Evolutionary conservation across 1,140 invertebrate species (phyloP).

Genomic region (Hesperophylax magnus): DNA sequence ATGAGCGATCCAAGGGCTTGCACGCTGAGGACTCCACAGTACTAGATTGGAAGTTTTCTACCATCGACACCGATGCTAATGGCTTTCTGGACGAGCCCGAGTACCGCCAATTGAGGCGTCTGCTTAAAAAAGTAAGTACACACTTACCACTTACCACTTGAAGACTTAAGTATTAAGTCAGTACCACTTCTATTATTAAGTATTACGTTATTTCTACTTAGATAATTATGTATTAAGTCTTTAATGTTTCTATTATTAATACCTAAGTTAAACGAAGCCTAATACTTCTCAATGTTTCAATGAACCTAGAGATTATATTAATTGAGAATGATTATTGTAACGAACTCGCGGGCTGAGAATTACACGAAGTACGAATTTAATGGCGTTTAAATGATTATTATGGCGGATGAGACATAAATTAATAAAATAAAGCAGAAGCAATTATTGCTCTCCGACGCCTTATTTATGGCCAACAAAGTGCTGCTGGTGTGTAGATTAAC

Average conservation of each 20-base stretch:
- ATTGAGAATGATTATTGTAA: background rate
- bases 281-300: too few relatives aligned
- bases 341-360: background rate
- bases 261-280: too few relatives aligned
- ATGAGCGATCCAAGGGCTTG: slow-evolving; percentile 66
- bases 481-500: too few relatives aligned
- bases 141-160: background rate
- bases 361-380: background rate
- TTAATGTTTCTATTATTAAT: too few relatives aligned
- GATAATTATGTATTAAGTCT: too few relatives aligned
- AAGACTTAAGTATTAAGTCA: background rate
- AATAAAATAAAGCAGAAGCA: slow-evolving; percentile 3
- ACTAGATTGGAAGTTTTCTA: slow-evolving; percentile 89
- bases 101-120: slow-evolving; percentile 82
- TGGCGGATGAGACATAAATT: background rate
- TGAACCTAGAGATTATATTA: background rate
- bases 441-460: background rate
- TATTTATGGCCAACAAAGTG: too few relatives aligned
- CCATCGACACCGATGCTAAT: slow-evolving; percentile 85
- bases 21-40: slow-evolving; percentile 66
- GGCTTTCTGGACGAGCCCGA: slow-evolving; percentile 82
- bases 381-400: background rate
- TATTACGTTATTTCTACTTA: background rate
- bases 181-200: background rate
- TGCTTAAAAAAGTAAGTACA: slow-evolving; percentile 80